Percentiles rank a stretch among this genome's conserved stretches.
Conservation (phyloP, 2,797 vertebrate species). For the Enteromius argenteus region DNA sequence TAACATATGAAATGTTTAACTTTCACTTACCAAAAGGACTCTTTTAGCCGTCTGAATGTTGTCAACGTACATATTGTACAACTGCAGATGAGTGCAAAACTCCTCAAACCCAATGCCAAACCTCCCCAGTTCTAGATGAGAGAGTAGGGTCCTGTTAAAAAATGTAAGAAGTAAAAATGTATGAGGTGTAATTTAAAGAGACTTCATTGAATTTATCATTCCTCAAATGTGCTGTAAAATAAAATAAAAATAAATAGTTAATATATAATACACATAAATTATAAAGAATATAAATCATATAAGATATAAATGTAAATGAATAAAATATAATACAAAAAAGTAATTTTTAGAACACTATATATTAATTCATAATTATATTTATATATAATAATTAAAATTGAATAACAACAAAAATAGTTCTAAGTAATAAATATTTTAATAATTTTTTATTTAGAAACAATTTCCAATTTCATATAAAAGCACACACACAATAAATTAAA, state of each 20-base stretch:
- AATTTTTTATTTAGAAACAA: neutral
- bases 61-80: slow-evolving; percentile 80
- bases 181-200: neutral
- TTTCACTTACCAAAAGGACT: slow-evolving; percentile 78
- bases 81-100: slow-evolving; percentile 81
- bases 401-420: neutral
- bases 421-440: neutral
- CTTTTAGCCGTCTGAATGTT: slow-evolving; percentile 81
- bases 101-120: slow-evolving; percentile 78
- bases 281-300: neutral
- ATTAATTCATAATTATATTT: neutral
- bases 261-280: neutral
- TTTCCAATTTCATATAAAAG: neutral
- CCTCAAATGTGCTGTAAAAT: neutral
- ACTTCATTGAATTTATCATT: neutral
- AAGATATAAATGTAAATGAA: neutral
- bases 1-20: neutral
- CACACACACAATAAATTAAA: neutral
- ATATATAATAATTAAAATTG: neutral
- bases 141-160: slow-evolving; percentile 69
- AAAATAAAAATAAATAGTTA: neutral
- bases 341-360: neutral
- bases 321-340: neutral
- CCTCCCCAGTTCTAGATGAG: slow-evolving; percentile 82
- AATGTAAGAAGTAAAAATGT: neutral